Evolutionary conservation across 2,113 vertebrate genomes (phyloP).

Genomic region (Austrofundulus limnaeus): DNA sequence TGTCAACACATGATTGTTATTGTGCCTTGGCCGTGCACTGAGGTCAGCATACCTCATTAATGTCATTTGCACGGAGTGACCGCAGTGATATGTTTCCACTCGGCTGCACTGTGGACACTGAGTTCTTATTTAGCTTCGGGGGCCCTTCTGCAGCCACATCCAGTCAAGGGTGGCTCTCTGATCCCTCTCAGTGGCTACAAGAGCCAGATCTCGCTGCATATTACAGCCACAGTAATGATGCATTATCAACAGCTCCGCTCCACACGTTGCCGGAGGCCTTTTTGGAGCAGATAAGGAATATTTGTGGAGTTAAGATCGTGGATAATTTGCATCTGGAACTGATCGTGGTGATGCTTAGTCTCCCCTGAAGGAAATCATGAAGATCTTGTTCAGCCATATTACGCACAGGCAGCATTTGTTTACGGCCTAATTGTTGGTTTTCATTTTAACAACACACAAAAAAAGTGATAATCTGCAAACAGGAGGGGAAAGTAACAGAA

Average conservation of each 20-base stretch:
- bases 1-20: slow-evolving; percentile 74
- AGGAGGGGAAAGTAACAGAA: slow-evolving; percentile 13
- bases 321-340: slow-evolving; percentile 37
- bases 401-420: not conserved
- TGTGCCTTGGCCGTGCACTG: slow-evolving; percentile 65
- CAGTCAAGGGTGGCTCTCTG: slow-evolving; percentile 69
- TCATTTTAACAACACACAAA: not conserved
- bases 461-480: slow-evolving; percentile 20
- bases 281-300: slow-evolving; percentile 47
- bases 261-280: slow-evolving; percentile 33
- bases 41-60: slow-evolving; percentile 75
- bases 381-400: slow-evolving; percentile 6
- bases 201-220: slow-evolving; percentile 48
- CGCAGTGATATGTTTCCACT: slow-evolving; percentile 70
- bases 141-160: slow-evolving; percentile 66
- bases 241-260: slow-evolving; percentile 42
- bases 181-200: slow-evolving; percentile 43
- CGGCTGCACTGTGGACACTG: slow-evolving; percentile 72
- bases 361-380: slow-evolving; percentile 5
- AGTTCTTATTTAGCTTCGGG: slow-evolving; percentile 74
- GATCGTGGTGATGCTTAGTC: slow-evolving; percentile 4
- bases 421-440: slow-evolving; percentile 5
- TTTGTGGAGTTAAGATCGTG: slow-evolving; percentile 32
- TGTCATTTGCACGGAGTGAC: slow-evolving; percentile 73
- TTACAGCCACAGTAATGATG: slow-evolving; percentile 44